A percentile compares a stretch with the other conserved stretches of the same genome.
Conservation (phyloP, 2,888 invertebrate species). For the Adela reaumurella region DNA sequence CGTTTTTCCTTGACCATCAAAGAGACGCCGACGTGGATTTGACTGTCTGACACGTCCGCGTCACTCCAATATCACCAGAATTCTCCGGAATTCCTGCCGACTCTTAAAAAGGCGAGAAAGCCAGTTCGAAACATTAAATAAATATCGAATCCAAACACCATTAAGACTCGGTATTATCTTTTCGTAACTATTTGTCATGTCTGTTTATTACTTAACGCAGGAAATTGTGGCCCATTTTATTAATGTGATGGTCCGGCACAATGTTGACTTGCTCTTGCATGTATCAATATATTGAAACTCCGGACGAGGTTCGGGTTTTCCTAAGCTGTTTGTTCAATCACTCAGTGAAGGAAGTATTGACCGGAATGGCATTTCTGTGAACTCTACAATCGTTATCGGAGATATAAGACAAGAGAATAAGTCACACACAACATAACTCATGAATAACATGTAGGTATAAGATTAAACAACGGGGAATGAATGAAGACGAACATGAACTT, state of each 20-base stretch:
- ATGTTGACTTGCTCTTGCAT: background rate
- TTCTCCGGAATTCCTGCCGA: too few species aligned
- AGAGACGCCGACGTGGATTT: too few species aligned
- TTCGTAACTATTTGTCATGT: background rate
- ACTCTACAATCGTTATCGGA: too few species aligned
- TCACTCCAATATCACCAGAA: too few species aligned
- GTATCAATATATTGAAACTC: background rate
- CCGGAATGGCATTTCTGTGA: too few species aligned
- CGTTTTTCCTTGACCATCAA: too few species aligned
- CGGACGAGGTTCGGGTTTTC: background rate
- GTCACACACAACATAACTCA: too few species aligned
- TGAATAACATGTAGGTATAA: too few species aligned
- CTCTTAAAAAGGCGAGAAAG: background rate
- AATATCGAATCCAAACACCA: background rate
- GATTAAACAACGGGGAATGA: too few species aligned
- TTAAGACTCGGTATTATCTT: background rate
- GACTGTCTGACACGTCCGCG: too few species aligned
- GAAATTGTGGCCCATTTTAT: background rate
- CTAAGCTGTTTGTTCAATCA: background rate
- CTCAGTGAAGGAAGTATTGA: background rate
- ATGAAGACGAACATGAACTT: too few species aligned
- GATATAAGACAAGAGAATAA: too few species aligned
- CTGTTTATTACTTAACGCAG: background rate
- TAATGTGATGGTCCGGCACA: background rate
- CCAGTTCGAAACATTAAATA: background rate